Evolutionary conservation across 2,888 invertebrate species (phyloP), one percentile per base, ranked within the genome.

Genomic region (Oscheius sp.): DNA sequence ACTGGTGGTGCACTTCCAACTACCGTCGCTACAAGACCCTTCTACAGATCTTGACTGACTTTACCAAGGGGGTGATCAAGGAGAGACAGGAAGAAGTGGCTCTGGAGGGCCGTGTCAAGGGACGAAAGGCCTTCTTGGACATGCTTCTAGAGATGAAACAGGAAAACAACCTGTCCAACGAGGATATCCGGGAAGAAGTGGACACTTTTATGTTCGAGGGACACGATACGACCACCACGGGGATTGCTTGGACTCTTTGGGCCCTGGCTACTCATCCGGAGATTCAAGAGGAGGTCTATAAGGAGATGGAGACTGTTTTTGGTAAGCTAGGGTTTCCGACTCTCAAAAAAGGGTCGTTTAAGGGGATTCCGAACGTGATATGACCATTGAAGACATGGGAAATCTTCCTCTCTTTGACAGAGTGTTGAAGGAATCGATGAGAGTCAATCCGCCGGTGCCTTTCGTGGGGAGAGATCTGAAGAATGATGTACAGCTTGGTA

Each of bases 131-230:
- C 5, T 91, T 91, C 81, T 86, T 91, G 70, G 91, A 91, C 83
- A 86, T 91, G 85, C 82, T 91, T 33, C 84, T 91, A 48, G 87
- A 89, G 71, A 86, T 90, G 77, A 85, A 89, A 32, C 85, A 89
- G 13, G 88, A 88, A 29, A 84, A 88, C n/a, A 84, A 85, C 2
- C 83, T 91, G 51, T 88, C 89, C 1, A 85, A 89, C 70, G 86
- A 87, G 3, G 91, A 91, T 74, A 90, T 91, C 53, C 84, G 90
- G 48, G 79, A 81, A 73, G 82, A 82, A 74, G 82, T 82, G 3
- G 91, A 91, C 82, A 91, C 90, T 2, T 91, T 90, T 84, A 91
- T 91, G 91, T 91, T 90, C 86, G 91, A 90, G 76, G 83, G 90
- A 13, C 90, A 90, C 81, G 90, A 90, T 79, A 90, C 90, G 37